phyloP scores from a whole-genome alignment of 2,888 invertebrate species.

The Dryomyza anilis region DNA sequence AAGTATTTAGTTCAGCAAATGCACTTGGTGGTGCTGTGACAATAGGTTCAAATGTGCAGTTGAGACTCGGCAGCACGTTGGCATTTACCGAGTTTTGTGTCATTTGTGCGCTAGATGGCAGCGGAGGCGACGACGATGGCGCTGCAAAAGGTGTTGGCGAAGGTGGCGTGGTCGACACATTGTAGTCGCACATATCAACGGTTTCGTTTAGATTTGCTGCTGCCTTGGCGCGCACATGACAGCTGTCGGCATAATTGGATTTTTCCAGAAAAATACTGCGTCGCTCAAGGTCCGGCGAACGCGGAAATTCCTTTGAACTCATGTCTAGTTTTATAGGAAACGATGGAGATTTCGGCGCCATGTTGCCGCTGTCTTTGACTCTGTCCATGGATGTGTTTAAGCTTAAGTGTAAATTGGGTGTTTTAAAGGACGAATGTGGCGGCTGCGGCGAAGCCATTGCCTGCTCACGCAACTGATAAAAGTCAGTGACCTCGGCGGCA shows the following conservation, averaged over 20 bases:
- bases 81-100: too few species aligned
- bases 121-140: too few species aligned
- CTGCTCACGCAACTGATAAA: not conserved
- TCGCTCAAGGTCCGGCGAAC: slow-evolving; percentile 39
- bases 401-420: too few species aligned
- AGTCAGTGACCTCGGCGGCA: not conserved
- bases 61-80: slow-evolving; percentile 26
- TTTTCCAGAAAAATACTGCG: slow-evolving; percentile 38
- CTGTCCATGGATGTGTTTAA: too few species aligned
- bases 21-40: not conserved
- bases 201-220: slow-evolving; percentile 5
- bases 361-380: too few species aligned
- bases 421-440: not conserved
- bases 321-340: slow-evolving; percentile 42
- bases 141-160: not conserved
- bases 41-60: slow-evolving; percentile 31
- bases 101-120: too few species aligned
- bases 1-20: too few species aligned
- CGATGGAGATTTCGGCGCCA: slow-evolving; percentile 41
- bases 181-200: not conserved
- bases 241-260: slow-evolving; percentile 36
- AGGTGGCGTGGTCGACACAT: not conserved
- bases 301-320: slow-evolving; percentile 43
- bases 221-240: slow-evolving; percentile 26
- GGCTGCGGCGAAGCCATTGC: not conserved